These are phyloP conservation scores for Naja naja DNA, from an alignment of 2,113 vertebrate genomes.

Conservation along the genomic window DNA sequence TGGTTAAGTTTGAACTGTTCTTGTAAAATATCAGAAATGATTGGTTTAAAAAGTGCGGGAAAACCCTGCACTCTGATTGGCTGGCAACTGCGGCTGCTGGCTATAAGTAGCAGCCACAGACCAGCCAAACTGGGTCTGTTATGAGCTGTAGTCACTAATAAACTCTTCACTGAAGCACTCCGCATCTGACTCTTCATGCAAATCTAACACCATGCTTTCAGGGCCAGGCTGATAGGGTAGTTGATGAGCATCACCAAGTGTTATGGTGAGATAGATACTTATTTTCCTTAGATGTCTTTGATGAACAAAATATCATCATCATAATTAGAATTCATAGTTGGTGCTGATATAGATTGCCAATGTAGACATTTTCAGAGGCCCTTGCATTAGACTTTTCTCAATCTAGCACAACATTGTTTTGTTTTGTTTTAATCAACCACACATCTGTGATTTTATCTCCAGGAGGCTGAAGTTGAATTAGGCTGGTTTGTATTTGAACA, in stretches of 20 bases:
- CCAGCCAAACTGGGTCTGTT: too few relatives aligned
- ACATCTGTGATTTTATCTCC: background rate
- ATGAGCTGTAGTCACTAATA: too few relatives aligned
- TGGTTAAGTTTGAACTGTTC: too few relatives aligned
- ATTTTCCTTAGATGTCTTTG: background rate
- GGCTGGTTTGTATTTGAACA: background rate
- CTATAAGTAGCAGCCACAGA: too few relatives aligned
- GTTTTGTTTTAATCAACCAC: background rate
- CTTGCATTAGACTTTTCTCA: background rate
- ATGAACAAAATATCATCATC: background rate
- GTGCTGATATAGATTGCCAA: background rate
- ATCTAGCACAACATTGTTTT: background rate
- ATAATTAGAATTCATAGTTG: background rate
- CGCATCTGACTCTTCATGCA: too few relatives aligned
- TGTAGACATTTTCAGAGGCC: conserved; percentile 19
- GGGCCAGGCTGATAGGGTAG: background rate
- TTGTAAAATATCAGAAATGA: too few relatives aligned
- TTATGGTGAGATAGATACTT: background rate
- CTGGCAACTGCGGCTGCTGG: too few relatives aligned
- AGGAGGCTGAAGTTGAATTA: conserved; percentile 4
- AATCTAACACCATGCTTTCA: too few relatives aligned
- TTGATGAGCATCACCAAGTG: background rate
- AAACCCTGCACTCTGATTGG: too few relatives aligned
- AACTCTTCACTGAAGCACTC: too few relatives aligned
- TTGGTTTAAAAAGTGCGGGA: too few relatives aligned